Evolutionary conservation across 2,888 invertebrate species (phyloP).

Genomic region (Rambutsinella grinnellia): DNA sequence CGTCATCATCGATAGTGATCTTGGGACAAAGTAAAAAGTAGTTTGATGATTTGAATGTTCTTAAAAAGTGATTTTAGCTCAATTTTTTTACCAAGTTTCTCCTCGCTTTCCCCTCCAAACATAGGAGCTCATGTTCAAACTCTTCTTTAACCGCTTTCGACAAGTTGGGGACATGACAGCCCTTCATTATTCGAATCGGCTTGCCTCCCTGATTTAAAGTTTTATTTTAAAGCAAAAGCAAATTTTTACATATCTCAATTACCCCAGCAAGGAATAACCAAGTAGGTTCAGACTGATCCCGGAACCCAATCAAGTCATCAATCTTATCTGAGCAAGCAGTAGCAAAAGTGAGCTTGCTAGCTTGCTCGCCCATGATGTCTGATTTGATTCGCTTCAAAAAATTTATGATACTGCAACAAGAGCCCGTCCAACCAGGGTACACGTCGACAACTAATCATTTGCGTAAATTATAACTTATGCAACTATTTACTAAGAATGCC

Average conservation of each 20-base stretch:
- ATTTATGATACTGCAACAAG: conserved; percentile 60
- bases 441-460: conserved; percentile 61
- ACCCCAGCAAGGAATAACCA: conserved; percentile 62
- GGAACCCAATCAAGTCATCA: conserved; percentile 59
- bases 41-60: too few relatives aligned
- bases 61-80: background rate
- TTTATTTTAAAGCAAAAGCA: background rate
- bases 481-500: background rate
- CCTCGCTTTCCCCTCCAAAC: conserved; percentile 58
- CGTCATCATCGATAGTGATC: conserved; percentile 64
- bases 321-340: conserved; percentile 60
- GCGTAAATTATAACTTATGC: background rate
- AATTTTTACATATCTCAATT: background rate
- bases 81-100: conserved; percentile 47
- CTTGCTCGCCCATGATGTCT: conserved; percentile 60
- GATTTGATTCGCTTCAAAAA: conserved; percentile 62
- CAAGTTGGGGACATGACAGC: conserved; percentile 61
- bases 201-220: conserved; percentile 59
- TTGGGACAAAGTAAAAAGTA: conserved; percentile 16
- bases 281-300: conserved; percentile 63
- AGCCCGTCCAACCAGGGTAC: conserved; percentile 63
- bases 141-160: conserved; percentile 55
- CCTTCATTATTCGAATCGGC: conserved; percentile 61
- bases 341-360: conserved; percentile 27
- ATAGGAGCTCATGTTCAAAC: conserved; percentile 60